These are phyloP conservation scores for Seira ritae DNA, from an alignment of 2,888 invertebrate species.

Conservation along the genomic window DNA sequence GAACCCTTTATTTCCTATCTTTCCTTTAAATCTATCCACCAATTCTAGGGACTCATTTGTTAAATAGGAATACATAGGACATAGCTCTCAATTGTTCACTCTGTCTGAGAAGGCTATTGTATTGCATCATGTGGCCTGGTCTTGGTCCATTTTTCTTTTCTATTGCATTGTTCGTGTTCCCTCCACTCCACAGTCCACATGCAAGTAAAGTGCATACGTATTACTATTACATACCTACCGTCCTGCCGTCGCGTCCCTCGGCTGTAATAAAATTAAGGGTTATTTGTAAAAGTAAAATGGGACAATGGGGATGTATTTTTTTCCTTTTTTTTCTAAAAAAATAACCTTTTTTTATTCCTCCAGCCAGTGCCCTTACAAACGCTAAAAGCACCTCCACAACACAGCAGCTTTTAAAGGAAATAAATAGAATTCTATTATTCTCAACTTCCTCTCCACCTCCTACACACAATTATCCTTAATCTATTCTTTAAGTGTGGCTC, in stretches of 20 bases:
- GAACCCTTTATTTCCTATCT: neutral
- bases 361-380: neutral
- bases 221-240: slow-evolving; percentile 19
- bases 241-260: slow-evolving; percentile 66
- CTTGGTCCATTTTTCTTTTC: neutral
- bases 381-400: neutral
- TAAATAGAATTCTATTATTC: slow-evolving; percentile 44
- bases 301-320: slow-evolving; percentile 66
- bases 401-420: slow-evolving; percentile 13
- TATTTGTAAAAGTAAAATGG: slow-evolving; percentile 70
- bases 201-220: slow-evolving; percentile 7
- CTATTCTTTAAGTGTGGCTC: slow-evolving; percentile 33
- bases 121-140: neutral
- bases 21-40: no score
- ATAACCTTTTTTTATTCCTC: slow-evolving; percentile 43
- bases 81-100: neutral
- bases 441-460: slow-evolving; percentile 36
- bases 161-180: slow-evolving; percentile 9
- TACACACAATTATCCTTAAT: slow-evolving; percentile 50
- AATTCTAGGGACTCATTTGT: neutral
- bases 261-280: slow-evolving; percentile 71
- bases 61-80: slow-evolving; percentile 4
- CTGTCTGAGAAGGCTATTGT: neutral
- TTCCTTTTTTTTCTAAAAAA: slow-evolving; percentile 36
- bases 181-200: neutral